Conservation (phyloP, 2,797 vertebrate genomes). For the Saguinus oedipus region DNA sequence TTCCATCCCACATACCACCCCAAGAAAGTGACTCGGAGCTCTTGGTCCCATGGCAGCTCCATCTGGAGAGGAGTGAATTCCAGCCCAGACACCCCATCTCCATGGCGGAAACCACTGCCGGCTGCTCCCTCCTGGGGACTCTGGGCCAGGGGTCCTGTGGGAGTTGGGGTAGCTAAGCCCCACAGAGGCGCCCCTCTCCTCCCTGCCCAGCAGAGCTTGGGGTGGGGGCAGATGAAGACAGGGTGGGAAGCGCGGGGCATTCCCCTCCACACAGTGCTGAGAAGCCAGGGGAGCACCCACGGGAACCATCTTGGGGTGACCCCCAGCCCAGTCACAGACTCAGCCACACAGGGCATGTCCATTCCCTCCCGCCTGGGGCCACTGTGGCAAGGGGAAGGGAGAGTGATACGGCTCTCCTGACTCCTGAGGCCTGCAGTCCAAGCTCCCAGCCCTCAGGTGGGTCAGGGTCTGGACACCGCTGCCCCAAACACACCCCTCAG, state of each 20-base stretch:
- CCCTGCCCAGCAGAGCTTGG: background rate
- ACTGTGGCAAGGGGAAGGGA: background rate
- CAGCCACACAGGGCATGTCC: background rate
- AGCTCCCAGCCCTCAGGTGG: background rate
- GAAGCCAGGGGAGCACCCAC: background rate
- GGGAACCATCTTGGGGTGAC: background rate
- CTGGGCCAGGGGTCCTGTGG: background rate
- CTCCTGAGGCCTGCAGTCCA: background rate
- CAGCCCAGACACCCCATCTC: background rate
- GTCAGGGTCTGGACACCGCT: no score
- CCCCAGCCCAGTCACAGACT: background rate
- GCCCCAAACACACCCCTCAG: background rate
- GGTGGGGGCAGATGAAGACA: no score
- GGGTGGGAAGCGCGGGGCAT: background rate
- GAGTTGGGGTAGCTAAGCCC: background rate
- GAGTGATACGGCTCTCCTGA: background rate
- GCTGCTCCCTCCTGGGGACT: background rate
- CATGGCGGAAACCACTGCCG: no score
- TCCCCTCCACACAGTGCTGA: background rate
- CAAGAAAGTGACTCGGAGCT: background rate
- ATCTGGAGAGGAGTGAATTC: no score
- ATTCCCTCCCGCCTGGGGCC: rapidly evolving
- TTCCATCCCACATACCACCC: no score
- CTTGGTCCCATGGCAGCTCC: background rate
- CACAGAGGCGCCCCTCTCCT: background rate